Base-by-base conservation (phyloP, 2,888 invertebrate genomes). In the Spicauda simplicius region DNA sequence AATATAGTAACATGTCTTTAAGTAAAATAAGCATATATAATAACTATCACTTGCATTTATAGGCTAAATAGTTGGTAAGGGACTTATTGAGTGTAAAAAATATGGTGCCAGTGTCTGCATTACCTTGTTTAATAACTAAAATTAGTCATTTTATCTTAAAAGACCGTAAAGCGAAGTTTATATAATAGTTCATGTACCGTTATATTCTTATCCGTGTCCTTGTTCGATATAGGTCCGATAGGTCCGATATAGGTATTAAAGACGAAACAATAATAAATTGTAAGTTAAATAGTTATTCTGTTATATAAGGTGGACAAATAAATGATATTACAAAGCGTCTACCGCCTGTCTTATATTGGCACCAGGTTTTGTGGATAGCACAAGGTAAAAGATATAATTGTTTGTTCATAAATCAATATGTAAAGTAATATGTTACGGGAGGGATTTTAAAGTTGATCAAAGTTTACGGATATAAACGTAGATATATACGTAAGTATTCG, bases 31-130 rank as follows among this genome's bases (percentile, higher is more conserved):
- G 55, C 19, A 60, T 30, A 37, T 37, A n/a, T 66, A 60, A 55
- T 50, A 55, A 60, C 14, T 48, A 60, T 66, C 33, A 48, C 56
- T 54, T 69, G 71, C 71, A 71, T 71, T 71, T 71, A 68, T 71
- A 71, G 69, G 48, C 54, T 48, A 67, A 64, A 61, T 71, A 69
- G 61, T 58, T 33, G 50, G 30, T 65, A 56, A 64, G 53, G 41
- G 62, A 30, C 61, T 63, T 62, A 69, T 45, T 53, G 25, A 62
- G 53, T 59, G 55, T 59, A 45, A 20, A 50, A 18, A 54, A 55
- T 55, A 62, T 62, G 61, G 48, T 62, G 66, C 66, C 65, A 61
- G 66, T 65, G 45, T 60, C 48, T 60, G 59, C 48, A 48, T 48
- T 12, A 53, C 37, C 14, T 45, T 45, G 1, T 54, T 65, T 59